Base-by-base conservation (phyloP, 1,140 invertebrate genomes). In the Steinernema feltiae region DNA sequence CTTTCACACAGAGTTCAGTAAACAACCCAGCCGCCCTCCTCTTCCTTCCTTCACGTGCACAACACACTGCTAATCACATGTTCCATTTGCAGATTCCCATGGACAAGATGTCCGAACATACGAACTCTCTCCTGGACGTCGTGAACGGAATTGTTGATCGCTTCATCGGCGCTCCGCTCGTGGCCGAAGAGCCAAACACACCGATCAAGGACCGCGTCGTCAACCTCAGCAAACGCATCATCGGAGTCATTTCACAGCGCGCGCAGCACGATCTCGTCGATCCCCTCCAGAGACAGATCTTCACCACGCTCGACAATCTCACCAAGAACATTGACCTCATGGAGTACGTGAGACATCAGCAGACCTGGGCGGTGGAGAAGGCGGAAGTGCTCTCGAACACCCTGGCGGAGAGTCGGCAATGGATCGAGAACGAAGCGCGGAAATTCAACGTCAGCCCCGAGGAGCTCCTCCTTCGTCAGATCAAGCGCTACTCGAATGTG, bases 181-280 rank as follows among this genome's bases (percentile, higher is more conserved):
- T 15, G 53, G 15, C 24, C 24, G 53, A 63, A 3, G 12, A 12
- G 7, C 53, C 12, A 15, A 21, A 27, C 15, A 21, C 53, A 3
- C 24, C 53, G 53, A 63, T 63, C 53, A 63, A 63, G 53, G 53
- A 63, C 53, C 53, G 53, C 53, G 53, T 63, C 53, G 53, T 63
- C 2, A 7, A 21, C 24, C 53, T 63, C 53, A n/a, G 15, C 53
- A 63, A 63, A 21, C 53, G 53, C 53, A 63, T 63, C 53, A 63
- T 63, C 24, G 53, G 53, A 12, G 12, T 63, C 53, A 63, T 63
- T 3, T 63, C 53, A 3, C 53, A 63, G 24, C 53, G 53, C 12
- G 53, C 53, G 2, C 53, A 63, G 24, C 53, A 63, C 53, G 53
- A 63, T 21, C 24, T 63, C 24, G 53, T 63, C 3, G 53, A 63